Conservation (phyloP, 2,888 invertebrate genomes). For the Yponomeuta sedellus region DNA sequence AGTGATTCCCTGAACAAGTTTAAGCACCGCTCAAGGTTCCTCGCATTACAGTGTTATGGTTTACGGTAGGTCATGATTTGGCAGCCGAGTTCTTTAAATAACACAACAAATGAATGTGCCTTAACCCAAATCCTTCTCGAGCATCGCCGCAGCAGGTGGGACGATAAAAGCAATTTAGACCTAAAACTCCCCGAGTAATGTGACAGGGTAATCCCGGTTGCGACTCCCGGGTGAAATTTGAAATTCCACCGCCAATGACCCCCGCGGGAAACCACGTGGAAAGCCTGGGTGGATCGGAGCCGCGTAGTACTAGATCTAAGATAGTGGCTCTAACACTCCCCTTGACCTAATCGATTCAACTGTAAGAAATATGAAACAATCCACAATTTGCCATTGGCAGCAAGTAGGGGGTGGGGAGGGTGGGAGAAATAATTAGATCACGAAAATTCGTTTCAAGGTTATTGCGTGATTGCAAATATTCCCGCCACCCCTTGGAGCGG, state of each 20-base stretch:
- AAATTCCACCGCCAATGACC: conserved; percentile 4
- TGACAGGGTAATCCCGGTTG: conserved; percentile 2
- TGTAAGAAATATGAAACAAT: conserved; percentile 16
- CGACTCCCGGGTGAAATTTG: conserved; percentile 5
- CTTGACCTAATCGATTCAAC: conserved; percentile 27
- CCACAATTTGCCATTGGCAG: not conserved
- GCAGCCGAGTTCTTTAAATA: not conserved
- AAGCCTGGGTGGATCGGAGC: not conserved
- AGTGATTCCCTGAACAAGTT: not conserved
- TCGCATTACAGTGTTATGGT: not conserved
- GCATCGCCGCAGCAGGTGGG: not conserved
- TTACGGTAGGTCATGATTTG: not conserved
- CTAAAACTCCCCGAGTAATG: conserved; percentile 9
- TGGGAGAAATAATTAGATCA: not conserved
- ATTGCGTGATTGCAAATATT: not conserved
- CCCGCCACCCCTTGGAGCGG: not conserved
- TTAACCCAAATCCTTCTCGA: not conserved
- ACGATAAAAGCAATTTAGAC: conserved; percentile 9
- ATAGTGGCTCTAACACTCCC: not conserved
- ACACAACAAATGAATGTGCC: not conserved
- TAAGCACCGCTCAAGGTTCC: not conserved
- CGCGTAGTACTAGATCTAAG: not conserved
- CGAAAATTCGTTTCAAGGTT: not conserved
- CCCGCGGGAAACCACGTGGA: not conserved
- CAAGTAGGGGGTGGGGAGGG: not conserved